Evolutionary conservation across 2,797 vertebrate genomes (phyloP), one percentile per base, ranked within the genome.

Genomic region (Diplodus puntazzo): DNA sequence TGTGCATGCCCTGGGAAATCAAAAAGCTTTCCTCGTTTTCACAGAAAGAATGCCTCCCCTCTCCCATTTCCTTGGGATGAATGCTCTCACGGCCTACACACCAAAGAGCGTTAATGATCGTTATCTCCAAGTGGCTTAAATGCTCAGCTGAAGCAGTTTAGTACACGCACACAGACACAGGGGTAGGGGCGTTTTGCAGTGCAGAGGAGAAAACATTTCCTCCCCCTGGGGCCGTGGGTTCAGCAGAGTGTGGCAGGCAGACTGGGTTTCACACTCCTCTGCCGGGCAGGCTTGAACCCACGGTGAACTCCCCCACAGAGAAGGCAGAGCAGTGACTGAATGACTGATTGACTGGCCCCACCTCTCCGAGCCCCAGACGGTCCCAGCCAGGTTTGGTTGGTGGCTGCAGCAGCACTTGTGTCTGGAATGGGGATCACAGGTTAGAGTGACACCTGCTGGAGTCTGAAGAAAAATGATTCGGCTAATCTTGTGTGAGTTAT

Each of bases 381-480:
- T 63, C 83, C 49, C 34, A 30, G 74, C 61, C 82, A 80, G 82
- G 74, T 62, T 80, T 2, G 11, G 55, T 30, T 20, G 65, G 71
- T 52, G 73, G 63, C 61, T 72, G 75, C 66, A 59, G 77, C 43
- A 4, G 77, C 43, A 4, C 30, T 52, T 17, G 20, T 2, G 27
- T 59, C 58, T 68, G 58, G 2, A 21, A 18, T 25, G 21, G 42
- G 73, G 87, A 85, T 63, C 66, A 85, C 86, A 89, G 77, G 81
- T 86, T 80, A 92, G 84, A 88, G 87, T 91, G 93, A 92, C 93
- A 93, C 89, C 92, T 94, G 77, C 92, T 93, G 92, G 93, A 91
- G 59, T 71, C 25, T 65, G 69, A 49, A 60, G 55, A 63, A 78
- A 82, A 75, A 72, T 11, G 4, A 49, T 14, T 42, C 59, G n/a